phyloP scores from a whole-genome alignment of 2,113 vertebrate species.

The Penelope pileata region DNA sequence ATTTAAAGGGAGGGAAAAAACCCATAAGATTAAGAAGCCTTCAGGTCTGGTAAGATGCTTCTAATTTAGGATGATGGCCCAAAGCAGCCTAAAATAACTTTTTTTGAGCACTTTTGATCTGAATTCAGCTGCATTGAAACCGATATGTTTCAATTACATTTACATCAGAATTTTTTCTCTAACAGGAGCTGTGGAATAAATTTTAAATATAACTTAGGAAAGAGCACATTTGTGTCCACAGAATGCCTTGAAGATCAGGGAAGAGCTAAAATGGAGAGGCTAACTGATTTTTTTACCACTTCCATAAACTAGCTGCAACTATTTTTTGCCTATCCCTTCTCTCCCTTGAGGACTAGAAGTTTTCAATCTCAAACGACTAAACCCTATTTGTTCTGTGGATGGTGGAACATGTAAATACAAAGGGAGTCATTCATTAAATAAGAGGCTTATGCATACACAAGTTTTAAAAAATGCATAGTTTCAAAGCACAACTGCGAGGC shows the following conservation, averaged over 20 bases:
- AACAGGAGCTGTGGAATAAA: background rate
- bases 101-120: background rate
- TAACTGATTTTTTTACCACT: conserved; percentile 34
- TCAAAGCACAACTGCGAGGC: conserved; percentile 75
- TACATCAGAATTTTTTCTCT: background rate
- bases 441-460: conserved; percentile 84
- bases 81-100: conserved; percentile 14
- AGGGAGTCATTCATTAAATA: conserved; percentile 84
- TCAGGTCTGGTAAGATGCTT: background rate
- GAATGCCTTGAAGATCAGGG: conserved; percentile 12
- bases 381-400: conserved; percentile 81
- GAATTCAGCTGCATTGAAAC: background rate
- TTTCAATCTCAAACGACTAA: conserved; percentile 79
- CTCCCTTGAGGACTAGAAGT: conserved; percentile 73
- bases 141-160: background rate
- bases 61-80: background rate
- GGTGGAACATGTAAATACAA: conserved; percentile 82
- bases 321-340: conserved; percentile 1
- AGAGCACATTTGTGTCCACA: background rate
- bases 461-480: conserved; percentile 81
- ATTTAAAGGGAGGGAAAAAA: background rate
- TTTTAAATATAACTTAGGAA: background rate
- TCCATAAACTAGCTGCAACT: conserved; percentile 60
- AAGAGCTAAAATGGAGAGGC: conserved; percentile 4
- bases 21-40: background rate